Percentiles rank a stretch among this genome's conserved stretches.
phyloP scores from a whole-genome alignment of 1,140 invertebrate species.

The Magallana ariakensis region DNA sequence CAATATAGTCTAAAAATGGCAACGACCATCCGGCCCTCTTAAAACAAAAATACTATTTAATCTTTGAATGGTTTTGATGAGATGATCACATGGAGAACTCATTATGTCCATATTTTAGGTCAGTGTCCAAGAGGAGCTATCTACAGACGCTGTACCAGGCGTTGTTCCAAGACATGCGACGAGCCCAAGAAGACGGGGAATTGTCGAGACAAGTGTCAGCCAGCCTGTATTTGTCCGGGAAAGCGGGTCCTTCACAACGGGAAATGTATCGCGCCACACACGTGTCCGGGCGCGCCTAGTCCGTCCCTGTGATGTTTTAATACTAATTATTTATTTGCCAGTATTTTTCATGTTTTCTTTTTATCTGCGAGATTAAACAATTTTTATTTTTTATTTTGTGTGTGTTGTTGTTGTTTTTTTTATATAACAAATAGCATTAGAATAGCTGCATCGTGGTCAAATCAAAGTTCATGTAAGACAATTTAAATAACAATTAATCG shows the following conservation, averaged over 20 bases:
- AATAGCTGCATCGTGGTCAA: too few relatives aligned
- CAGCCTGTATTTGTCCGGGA: conserved; percentile 75
- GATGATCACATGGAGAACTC: too few relatives aligned
- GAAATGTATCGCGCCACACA: conserved; percentile 72
- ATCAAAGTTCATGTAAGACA: too few relatives aligned
- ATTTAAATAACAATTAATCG: too few relatives aligned
- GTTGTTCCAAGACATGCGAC: conserved; percentile 75
- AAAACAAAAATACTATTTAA: too few relatives aligned
- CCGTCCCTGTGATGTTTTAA: neutral
- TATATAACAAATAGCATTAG: too few relatives aligned
- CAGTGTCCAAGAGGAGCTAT: conserved; percentile 73
- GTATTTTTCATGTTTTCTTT: neutral
- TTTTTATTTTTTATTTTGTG: too few relatives aligned
- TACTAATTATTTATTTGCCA: conserved; percentile 19
- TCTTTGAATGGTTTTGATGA: too few relatives aligned
- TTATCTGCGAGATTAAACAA: neutral
- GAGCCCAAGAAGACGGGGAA: conserved; percentile 65
- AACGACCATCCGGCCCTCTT: too few relatives aligned
- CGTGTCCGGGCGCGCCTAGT: conserved; percentile 65
- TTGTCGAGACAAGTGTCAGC: conserved; percentile 72
- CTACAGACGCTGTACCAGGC: conserved; percentile 71
- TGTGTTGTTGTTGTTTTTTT: too few relatives aligned
- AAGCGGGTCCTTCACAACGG: conserved; percentile 75
- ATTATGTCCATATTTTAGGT: conserved; percentile 53
- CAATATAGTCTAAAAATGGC: too few relatives aligned